phyloP scores from a whole-genome alignment of 2,888 invertebrate genomes.

The Nycteola revayana region DNA sequence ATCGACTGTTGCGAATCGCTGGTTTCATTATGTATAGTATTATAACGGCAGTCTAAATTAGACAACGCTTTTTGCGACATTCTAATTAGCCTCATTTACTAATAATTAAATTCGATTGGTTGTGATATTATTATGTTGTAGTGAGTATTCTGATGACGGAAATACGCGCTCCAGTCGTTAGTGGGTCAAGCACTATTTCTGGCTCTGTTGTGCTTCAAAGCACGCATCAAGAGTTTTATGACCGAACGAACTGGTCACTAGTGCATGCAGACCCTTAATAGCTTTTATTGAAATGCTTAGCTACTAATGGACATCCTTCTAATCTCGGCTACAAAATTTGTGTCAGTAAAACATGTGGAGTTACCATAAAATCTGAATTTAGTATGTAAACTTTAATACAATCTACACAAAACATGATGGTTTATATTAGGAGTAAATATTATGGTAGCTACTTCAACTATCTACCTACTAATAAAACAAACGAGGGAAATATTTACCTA shows the following conservation, averaged over 20 bases:
- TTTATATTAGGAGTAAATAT: conserved; percentile 16
- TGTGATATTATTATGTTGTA: conserved; percentile 37
- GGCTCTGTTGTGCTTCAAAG: conserved; percentile 67
- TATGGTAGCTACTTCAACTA: conserved; percentile 18
- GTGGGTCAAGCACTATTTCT: conserved; percentile 79
- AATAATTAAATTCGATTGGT: conserved; percentile 49
- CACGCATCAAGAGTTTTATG: conserved; percentile 64
- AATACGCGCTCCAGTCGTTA: conserved; percentile 79
- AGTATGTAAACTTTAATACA: not conserved
- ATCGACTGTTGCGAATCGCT: conserved; percentile 2
- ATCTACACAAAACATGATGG: not conserved
- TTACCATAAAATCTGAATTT: not conserved
- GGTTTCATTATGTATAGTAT: conserved; percentile 12
- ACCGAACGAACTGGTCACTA: conserved; percentile 42
- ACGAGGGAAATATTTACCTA: conserved; percentile 3
- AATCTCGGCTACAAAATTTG: too few relatives aligned
- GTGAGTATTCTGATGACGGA: conserved; percentile 71
- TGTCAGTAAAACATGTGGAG: too few relatives aligned
- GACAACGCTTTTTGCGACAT: conserved; percentile 14
- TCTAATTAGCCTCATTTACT: conserved; percentile 41
- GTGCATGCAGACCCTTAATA: not conserved
- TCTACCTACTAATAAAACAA: conserved; percentile 9
- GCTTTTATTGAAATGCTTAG: too few relatives aligned
- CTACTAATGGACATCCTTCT: too few relatives aligned
- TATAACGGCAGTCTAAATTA: conserved; percentile 4